A percentile compares a stretch with the other conserved stretches of the same genome.
Evolutionary conservation across 2,888 invertebrate species (phyloP).

Genomic region (Troilus luridus): DNA sequence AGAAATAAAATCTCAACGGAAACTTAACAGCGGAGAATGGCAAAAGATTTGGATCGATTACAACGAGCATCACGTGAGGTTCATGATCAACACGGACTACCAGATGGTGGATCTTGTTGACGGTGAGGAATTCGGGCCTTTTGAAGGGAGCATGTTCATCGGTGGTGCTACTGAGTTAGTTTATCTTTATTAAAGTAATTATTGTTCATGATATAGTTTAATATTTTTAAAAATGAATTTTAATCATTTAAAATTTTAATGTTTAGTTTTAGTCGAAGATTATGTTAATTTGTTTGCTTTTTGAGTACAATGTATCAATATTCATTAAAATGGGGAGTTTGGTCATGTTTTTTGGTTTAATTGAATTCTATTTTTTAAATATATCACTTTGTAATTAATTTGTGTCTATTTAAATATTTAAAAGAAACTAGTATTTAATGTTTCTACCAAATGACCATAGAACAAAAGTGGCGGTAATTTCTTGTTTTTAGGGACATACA

Average conservation of each 20-base stretch:
- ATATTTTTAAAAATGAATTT: not conserved
- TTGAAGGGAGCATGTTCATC: slow-evolving; percentile 94
- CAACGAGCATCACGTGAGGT: slow-evolving; percentile 92
- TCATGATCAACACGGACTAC: slow-evolving; percentile 92
- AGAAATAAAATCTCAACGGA: slow-evolving; percentile 85
- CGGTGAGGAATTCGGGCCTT: slow-evolving; percentile 92
- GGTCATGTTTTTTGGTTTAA: no score
- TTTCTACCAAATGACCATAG: no score
- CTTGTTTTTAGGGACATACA: no score
- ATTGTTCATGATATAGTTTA: slow-evolving; percentile 37
- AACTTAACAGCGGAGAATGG: slow-evolving; percentile 94
- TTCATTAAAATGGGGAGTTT: not conserved
- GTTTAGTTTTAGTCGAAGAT: not conserved
- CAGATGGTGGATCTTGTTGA: slow-evolving; percentile 88
- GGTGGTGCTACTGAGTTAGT: slow-evolving; percentile 93
- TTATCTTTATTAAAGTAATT: slow-evolving; percentile 57
- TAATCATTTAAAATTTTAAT: not conserved
- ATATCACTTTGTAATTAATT: no score
- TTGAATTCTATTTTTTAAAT: no score
- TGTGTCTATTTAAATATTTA: no score
- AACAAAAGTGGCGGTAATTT: no score
- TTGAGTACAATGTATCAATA: no score
- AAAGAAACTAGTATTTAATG: no score
- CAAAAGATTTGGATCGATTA: slow-evolving; percentile 97
- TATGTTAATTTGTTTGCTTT: not conserved